A percentile compares a stretch with the other conserved stretches of the same genome.
These are phyloP conservation scores for Melanaphis sacchari DNA, from an alignment of 1,140 invertebrate species.

Conservation along the genomic window DNA sequence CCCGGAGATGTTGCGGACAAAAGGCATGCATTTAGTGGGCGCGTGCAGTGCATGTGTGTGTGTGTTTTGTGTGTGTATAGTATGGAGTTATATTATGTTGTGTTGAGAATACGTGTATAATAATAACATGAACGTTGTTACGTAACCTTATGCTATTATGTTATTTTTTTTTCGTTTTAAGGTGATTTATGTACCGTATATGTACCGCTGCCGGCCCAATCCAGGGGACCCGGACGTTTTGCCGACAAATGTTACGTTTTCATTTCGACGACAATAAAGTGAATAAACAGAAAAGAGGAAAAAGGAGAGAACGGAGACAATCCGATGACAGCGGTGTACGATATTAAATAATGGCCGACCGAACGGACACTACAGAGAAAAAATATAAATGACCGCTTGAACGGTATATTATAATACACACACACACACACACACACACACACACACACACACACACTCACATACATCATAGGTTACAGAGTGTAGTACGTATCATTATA, in stretches of 20 bases:
- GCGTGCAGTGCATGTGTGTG: neutral
- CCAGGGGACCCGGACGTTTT: slow-evolving; percentile 12
- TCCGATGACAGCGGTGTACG: neutral
- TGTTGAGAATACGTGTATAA: neutral
- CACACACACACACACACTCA: too few species aligned
- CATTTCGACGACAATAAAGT: neutral
- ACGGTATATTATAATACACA: neutral
- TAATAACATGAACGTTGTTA: neutral
- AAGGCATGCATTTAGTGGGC: neutral
- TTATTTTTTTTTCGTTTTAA: neutral
- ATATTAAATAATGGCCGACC: slow-evolving; percentile 12
- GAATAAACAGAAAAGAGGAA: neutral
- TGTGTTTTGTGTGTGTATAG: neutral
- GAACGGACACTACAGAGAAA: neutral
- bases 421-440: too few species aligned
- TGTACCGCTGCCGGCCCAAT: neutral
- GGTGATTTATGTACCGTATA: slow-evolving; percentile 6
- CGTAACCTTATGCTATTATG: slow-evolving; percentile 4
- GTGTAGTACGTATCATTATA: neutral
- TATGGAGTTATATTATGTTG: neutral
- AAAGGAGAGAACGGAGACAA: neutral
- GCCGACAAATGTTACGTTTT: slow-evolving; percentile 37
- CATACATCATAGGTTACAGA: neutral
- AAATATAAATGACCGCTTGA: neutral
- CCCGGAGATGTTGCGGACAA: slow-evolving; percentile 45